Evolutionary conservation across 2,797 vertebrate species (phyloP).

Genomic region (Cryptoblepharus egeriae): DNA sequence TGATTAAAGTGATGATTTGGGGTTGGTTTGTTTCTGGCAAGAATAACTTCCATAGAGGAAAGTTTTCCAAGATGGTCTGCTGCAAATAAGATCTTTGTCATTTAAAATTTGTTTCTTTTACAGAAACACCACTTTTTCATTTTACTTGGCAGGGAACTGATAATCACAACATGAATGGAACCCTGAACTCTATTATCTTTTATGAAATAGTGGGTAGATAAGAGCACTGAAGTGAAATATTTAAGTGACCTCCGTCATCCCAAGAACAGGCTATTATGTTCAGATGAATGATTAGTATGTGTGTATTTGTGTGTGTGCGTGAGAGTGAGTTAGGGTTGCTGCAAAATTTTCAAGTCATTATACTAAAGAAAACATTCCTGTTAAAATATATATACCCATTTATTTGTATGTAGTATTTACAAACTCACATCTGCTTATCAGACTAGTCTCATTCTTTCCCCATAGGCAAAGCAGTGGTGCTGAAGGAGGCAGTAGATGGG

Average conservation of each 20-base stretch:
- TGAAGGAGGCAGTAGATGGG: no score
- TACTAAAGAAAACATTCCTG: no score
- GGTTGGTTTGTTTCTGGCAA: no score
- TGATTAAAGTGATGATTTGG: not conserved
- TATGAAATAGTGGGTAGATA: not conserved
- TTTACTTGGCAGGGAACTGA: not conserved
- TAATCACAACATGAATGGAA: conserved; percentile 5
- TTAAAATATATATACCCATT: no score
- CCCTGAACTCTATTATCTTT: not conserved
- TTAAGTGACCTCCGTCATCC: not conserved
- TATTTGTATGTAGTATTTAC: no score
- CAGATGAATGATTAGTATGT: not conserved
- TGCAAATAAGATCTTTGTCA: not conserved
- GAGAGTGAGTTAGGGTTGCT: no score
- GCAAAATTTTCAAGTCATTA: no score
- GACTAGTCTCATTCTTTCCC: no score
- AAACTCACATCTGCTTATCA: no score
- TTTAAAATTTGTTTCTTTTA: not conserved
- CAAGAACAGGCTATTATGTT: not conserved
- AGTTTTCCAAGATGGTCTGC: not conserved
- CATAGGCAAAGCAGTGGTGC: no score
- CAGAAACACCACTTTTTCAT: not conserved
- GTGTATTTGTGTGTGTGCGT: no score
- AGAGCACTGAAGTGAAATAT: not conserved
- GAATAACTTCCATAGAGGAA: not conserved